Conservation (phyloP, 1,140 invertebrate species). For the Drosophila arawakana region DNA sequence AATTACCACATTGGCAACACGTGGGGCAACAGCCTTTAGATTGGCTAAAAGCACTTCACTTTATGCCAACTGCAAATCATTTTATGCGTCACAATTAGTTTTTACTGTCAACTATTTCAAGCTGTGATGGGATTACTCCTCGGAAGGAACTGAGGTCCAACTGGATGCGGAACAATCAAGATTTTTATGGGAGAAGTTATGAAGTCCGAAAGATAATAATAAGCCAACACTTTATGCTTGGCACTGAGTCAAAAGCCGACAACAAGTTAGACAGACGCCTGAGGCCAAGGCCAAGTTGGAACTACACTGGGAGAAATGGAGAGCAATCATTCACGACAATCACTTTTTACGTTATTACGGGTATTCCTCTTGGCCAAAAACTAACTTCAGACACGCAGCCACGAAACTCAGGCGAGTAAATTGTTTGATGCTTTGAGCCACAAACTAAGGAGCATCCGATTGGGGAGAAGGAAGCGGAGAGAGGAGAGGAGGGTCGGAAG, state of each 20-base stretch:
- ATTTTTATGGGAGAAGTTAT: constrained; percentile 75
- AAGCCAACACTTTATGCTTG: constrained; percentile 81
- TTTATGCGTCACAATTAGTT: constrained; percentile 50
- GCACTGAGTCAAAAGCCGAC: constrained; percentile 75
- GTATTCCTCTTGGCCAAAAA: constrained; percentile 46
- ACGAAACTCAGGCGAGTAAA: constrained; percentile 51
- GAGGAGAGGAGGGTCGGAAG: constrained; percentile 46
- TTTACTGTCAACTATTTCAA: constrained; percentile 31
- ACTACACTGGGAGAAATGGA: constrained; percentile 66
- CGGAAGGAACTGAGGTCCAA: background rate
- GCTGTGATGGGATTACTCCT: background rate
- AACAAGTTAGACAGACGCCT: constrained; percentile 37
- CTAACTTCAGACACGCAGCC: constrained; percentile 60
- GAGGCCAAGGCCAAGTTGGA: constrained; percentile 55
- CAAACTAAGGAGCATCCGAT: constrained; percentile 21
- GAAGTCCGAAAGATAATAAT: constrained; percentile 83
- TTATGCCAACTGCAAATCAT: constrained; percentile 38
- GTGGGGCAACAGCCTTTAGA: constrained; percentile 40
- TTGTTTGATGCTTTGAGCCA: constrained; percentile 59
- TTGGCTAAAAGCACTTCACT: constrained; percentile 5
- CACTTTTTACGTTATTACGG: constrained; percentile 47
- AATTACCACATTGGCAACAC: constrained; percentile 46
- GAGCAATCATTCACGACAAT: constrained; percentile 65
- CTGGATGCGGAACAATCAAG: constrained; percentile 53
- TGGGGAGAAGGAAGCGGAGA: background rate